These are phyloP conservation scores for Platyrinchus mystaceus DNA, from an alignment of 2,797 vertebrate genomes.

Conservation along the genomic window DNA sequence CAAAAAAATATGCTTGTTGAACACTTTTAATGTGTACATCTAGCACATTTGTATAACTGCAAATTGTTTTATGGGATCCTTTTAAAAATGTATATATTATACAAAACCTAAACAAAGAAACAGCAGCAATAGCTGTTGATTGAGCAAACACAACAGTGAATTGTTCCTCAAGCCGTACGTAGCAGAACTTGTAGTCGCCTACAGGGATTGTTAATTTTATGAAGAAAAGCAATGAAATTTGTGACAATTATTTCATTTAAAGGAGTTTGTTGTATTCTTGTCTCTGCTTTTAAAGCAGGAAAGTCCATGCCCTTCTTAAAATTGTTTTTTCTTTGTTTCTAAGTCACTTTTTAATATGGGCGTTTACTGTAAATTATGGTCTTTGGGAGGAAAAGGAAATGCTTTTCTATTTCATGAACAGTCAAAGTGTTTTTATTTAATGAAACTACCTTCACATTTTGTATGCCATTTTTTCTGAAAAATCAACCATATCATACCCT, in stretches of 20 bases:
- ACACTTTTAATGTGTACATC: background rate
- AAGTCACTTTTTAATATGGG: background rate
- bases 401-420: background rate
- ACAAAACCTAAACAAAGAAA: background rate
- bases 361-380: background rate
- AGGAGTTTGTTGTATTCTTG: slow-evolving; percentile 2
- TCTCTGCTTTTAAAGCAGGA: slow-evolving; percentile 56
- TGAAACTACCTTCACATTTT: background rate
- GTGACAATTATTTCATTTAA: slow-evolving; percentile 43
- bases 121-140: background rate
- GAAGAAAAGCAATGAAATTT: slow-evolving; percentile 42
- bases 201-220: slow-evolving; percentile 38
- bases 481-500: background rate
- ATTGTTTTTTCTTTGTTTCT: slow-evolving; percentile 37
- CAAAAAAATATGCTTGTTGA: background rate
- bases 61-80: background rate
- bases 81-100: background rate
- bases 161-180: slow-evolving; percentile 1
- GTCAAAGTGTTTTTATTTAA: slow-evolving; percentile 22
- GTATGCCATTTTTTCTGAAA: background rate
- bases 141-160: background rate
- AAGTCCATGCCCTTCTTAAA: slow-evolving; percentile 32
- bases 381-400: background rate
- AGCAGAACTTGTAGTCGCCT: background rate
- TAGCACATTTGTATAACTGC: background rate